Base-by-base conservation (phyloP, 1,140 invertebrate species). In the Plectus sambesii region DNA sequence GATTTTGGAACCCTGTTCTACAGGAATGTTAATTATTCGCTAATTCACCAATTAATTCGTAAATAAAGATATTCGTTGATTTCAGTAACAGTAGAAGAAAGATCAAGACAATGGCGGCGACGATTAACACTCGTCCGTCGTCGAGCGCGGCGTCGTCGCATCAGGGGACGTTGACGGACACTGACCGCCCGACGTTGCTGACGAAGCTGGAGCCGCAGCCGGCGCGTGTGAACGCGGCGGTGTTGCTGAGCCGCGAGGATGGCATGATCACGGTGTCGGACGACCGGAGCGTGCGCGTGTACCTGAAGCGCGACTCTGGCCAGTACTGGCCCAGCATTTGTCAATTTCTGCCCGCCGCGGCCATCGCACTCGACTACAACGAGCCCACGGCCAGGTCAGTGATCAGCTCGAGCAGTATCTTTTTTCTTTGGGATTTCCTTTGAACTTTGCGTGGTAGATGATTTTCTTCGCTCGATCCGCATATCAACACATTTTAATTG, bases 311-410 rank as follows among this genome's bases (percentile, higher is more conserved):
- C 51, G 92, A 98, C 66, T 89, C 87, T n/a, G 93, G 92, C 1
- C 88, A 96, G 61, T 99, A 93, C 72, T 97, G 90, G 92, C 92
- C 92, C 0, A 93, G 86, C 66, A 88, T 98, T 62, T 96, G 90
- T 68, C 88, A 96, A 63, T 86, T 82, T 59, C 84, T 96, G 81
- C 82, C 87, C 1, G 42, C 53, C 15, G 53, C 64, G 6, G 59
- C 64, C 0, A 67, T 61, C 5, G 39, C 29, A 27, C 30, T 67
- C 12, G 51, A 35, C 40, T 61, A 51, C 36, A 42, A 61, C 48
- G 64, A 67, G 44, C 44, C 60, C 24, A 55, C 53, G 29, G 45
- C 47, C 23, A 56, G 61, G 76, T 77, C 62, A 69, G 70, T 57
- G 24, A 6, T 36, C 5, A 6, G 22, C 24, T 19, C 6, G 5